Conservation (phyloP, 2,888 invertebrate genomes). For the Synanthedon andrenaeformis region DNA sequence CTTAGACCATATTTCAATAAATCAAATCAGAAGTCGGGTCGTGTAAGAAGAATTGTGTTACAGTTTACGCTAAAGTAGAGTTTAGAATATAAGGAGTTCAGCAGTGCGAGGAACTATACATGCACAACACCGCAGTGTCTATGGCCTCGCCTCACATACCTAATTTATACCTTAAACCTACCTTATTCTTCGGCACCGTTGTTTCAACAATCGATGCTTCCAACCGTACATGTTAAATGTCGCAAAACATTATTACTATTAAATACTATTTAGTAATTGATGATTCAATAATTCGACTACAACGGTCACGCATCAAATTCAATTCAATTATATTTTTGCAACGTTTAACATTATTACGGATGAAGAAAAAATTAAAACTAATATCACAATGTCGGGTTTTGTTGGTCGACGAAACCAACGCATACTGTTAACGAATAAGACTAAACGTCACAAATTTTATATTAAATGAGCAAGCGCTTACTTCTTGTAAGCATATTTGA, state of each 20-base stretch:
- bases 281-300: conserved; percentile 29
- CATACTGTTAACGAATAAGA: conserved; percentile 5
- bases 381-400: conserved; percentile 69
- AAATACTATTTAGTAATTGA: conserved; percentile 27
- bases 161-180: conserved; percentile 57
- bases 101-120: conserved; percentile 69
- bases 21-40: conserved; percentile 49
- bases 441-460: not conserved
- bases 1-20: conserved; percentile 12
- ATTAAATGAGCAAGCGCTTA: no score
- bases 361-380: conserved; percentile 69
- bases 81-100: conserved; percentile 67
- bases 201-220: conserved; percentile 49
- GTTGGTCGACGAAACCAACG: conserved; percentile 44
- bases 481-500: no score
- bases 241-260: conserved; percentile 15
- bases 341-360: conserved; percentile 41
- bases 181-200: conserved; percentile 48
- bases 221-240: conserved; percentile 33
- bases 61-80: conserved; percentile 64
- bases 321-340: conserved; percentile 12
- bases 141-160: conserved; percentile 60
- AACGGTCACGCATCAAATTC: conserved; percentile 8
- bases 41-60: conserved; percentile 47
- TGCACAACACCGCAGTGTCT: conserved; percentile 65